Base-by-base conservation (phyloP, 2,113 vertebrate species). In the Pseudorectes ferrugineus region DNA sequence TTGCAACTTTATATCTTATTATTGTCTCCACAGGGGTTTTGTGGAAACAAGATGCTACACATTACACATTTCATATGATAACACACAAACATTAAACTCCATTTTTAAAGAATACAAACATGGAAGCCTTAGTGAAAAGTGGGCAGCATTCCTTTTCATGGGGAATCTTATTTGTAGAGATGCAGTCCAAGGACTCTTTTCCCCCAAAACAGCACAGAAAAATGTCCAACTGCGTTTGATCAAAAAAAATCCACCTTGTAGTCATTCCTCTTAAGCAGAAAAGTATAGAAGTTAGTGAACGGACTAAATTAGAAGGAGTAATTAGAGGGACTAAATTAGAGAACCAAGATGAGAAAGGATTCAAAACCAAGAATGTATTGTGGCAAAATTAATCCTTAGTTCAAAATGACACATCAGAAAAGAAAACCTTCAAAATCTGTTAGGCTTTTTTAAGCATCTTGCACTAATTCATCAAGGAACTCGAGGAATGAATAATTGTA, bases 1-100 rank as follows among this genome's bases (percentile, higher is more conserved):
- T 97, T 97, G 93, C 86, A 93, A 92, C 88, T 97, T 97, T 96
- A 90, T 92, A 87, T 79, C 93, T 81, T 96, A 88, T 92, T 94
- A 93, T 94, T 91, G 91, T 62, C 92, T 95, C 93, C 94, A 95
- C 96, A 91, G 97, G 97, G 96, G 92, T 82, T 97, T 89, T 74
- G 68, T 28, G 29, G 92, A 93, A 95, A 93, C 79, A 74, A 91
- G 71, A 91, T 88, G 40, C 77, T 85, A 78, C 90, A 94, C 89
- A 97, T 96, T 92, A 92, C 59, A 90, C 49, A 73, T 90, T 92
- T 92, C 0, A 1, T 88, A 92, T 18, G 68, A 89, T 88, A 95
- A 75, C 78, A 73, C 91, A 87, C 87, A 96, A 88, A 96, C 58
- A 97, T 89, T 94, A 93, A 96, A 89, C 72, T 92, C 87, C 43